phyloP scores from a whole-genome alignment of 2,797 vertebrate species.

The Microchirus variegatus region DNA sequence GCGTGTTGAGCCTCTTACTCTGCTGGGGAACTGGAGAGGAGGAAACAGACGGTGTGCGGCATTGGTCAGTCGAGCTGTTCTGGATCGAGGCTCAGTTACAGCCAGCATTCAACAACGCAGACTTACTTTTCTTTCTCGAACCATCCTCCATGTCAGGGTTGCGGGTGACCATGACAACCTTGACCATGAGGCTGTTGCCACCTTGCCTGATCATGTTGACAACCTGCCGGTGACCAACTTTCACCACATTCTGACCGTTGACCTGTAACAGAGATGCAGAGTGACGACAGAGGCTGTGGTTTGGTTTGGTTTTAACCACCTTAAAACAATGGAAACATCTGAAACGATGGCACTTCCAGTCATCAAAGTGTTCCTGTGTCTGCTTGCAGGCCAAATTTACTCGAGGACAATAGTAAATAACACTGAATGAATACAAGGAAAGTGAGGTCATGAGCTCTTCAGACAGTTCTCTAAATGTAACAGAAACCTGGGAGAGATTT shows the following conservation, averaged over 20 bases:
- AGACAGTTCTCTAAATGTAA: too few relatives aligned
- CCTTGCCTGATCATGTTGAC: constrained; percentile 97
- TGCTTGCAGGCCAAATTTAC: background rate
- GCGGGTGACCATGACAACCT: constrained; percentile 95
- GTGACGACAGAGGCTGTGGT: background rate
- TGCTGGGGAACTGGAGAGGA: constrained; percentile 86
- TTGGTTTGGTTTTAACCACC: too few relatives aligned
- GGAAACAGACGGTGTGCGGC: background rate
- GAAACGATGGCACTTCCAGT: background rate
- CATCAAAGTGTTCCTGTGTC: background rate
- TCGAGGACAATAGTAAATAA: background rate
- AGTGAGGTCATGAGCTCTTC: background rate
- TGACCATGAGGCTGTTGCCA: constrained; percentile 94
- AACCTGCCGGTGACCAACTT: constrained; percentile 93
- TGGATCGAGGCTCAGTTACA: background rate
- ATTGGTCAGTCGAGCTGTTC: constrained; percentile 13
- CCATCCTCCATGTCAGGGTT: constrained; percentile 95
- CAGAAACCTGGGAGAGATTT: background rate
- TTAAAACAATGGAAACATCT: too few relatives aligned
- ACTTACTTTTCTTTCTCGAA: constrained; percentile 89
- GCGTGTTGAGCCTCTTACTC: constrained; percentile 89
- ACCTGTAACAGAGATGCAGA: constrained; percentile 77
- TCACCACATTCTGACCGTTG: constrained; percentile 94
- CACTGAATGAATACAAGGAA: background rate
- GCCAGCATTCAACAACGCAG: background rate